Base-by-base conservation (phyloP, 1,140 invertebrate species). In the Drosophila obscura region DNA sequence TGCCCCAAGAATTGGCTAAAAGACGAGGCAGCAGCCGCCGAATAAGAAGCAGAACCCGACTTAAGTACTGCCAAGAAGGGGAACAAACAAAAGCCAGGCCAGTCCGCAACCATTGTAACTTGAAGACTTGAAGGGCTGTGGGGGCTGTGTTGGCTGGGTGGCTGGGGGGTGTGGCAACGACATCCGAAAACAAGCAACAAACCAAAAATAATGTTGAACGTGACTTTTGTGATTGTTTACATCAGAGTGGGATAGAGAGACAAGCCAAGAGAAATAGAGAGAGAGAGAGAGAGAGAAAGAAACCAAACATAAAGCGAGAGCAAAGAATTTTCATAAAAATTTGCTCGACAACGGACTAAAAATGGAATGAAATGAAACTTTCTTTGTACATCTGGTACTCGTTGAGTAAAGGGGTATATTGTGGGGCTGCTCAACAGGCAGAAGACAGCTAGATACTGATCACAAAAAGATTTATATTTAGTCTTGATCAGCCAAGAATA, bases 171-270 rank as follows among this genome's bases (percentile, higher is more conserved):
- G 5, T 5, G 57, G 24, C 22, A 43, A 7, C 45, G 52, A 62
- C 72, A 69, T 55, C 65, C 44, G 65, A 61, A 85, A 85, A 87
- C 83, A 83, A 83, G 80, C 79, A 80, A 88, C 84, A 89, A 89
- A 88, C 83, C 83, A 88, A 88, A 83, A 88, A 88, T 88, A 89
- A 89, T 88, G 83, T 88, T 88, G 83, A 83, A 88, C 83, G 83
- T 88, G 83, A 88, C 83, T 88, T 88, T 88, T 88, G 79, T 83
- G 83, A 88, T 88, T 88, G 83, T 88, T 88, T 80, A 82, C 53
- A 64, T 57, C 59, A 13, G 35, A 39, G 35, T 39, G 35, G 53
- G 44, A 48, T 53, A 62, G 59, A 15, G 31, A 62, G 31, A 4
- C n/a, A 19, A 13, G 15, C 41, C 31, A 19, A 46, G 7, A 24